A percentile compares a stretch with the other conserved stretches of the same genome.
phyloP scores from a whole-genome alignment of 1,140 invertebrate species.

The Papilio polyxenes region DNA sequence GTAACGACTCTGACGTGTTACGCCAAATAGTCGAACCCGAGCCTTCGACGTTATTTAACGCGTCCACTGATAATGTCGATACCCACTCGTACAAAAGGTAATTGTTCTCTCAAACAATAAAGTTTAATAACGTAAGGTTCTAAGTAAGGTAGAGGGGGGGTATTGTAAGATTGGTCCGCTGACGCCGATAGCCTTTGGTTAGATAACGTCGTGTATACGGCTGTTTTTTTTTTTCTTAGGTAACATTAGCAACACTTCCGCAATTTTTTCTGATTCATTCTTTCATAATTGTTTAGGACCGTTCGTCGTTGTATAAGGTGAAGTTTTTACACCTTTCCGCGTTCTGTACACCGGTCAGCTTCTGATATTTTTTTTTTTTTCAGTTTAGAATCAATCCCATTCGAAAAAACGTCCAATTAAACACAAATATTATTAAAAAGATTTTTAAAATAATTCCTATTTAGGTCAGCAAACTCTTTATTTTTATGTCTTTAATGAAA shows the following conservation, averaged over 20 bases:
- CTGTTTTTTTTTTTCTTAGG: constrained; percentile 46
- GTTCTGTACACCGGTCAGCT: neutral
- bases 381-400: neutral
- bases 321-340: neutral
- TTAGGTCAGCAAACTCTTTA: no score
- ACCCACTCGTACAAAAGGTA: constrained; percentile 71
- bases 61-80: constrained; percentile 67
- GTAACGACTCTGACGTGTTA: neutral
- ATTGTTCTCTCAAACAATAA: constrained; percentile 78
- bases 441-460: no score
- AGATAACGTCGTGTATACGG: constrained; percentile 54
- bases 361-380: neutral
- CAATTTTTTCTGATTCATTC: constrained; percentile 37
- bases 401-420: neutral
- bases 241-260: constrained; percentile 39
- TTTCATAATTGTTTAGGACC: constrained; percentile 17
- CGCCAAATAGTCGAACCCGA: constrained; percentile 30
- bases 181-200: constrained; percentile 46
- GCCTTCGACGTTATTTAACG: constrained; percentile 48
- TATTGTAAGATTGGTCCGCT: constrained; percentile 50
- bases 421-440: no score
- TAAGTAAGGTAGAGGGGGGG: constrained; percentile 59
- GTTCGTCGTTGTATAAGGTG: neutral
- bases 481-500: no score
- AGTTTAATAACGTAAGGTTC: constrained; percentile 68